phyloP scores from a whole-genome alignment of 2,113 vertebrate species.

The Arothron firmamentum region DNA sequence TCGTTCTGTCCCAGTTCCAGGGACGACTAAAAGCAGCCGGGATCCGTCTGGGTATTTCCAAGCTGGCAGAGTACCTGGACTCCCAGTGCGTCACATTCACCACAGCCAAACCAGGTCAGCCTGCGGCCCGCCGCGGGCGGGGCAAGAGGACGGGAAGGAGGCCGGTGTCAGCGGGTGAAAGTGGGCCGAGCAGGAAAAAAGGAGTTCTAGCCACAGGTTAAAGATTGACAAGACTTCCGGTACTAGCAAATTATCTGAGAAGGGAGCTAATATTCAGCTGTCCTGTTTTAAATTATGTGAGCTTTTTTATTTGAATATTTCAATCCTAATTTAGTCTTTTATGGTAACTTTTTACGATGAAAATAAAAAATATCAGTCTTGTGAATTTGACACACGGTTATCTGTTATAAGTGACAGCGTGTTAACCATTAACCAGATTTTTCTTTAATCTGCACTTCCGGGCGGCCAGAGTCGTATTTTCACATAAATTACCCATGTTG shows the following conservation, averaged over 20 bases:
- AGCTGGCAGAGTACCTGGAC: slow-evolving; percentile 87
- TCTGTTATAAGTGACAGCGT: neutral
- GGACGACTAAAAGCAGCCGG: slow-evolving; percentile 79
- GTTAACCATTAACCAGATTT: too few relatives aligned
- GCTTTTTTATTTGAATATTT: slow-evolving; percentile 10
- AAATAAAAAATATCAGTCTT: slow-evolving; percentile 32
- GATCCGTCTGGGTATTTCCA: slow-evolving; percentile 78
- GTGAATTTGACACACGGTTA: neutral
- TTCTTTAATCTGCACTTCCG: too few relatives aligned
- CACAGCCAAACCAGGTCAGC: slow-evolving; percentile 78
- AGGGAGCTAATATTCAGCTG: neutral
- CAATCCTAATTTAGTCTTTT: slow-evolving; percentile 1
- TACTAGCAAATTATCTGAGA: too few relatives aligned
- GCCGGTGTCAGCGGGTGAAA: neutral
- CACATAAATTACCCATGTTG: too few relatives aligned
- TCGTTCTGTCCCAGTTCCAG: slow-evolving; percentile 84
- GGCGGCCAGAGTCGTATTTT: too few relatives aligned
- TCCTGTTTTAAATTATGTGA: neutral
- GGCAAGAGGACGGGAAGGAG: slow-evolving; percentile 15
- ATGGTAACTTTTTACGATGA: slow-evolving; percentile 3
- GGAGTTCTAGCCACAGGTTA: neutral
- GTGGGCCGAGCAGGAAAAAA: slow-evolving; percentile 26
- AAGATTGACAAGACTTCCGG: too few relatives aligned
- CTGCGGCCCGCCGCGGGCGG: slow-evolving; percentile 55
- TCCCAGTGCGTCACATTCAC: slow-evolving; percentile 90